Evolutionary conservation across 2,797 vertebrate species (phyloP), one percentile per base, ranked within the genome.

Genomic region (Huso huso): DNA sequence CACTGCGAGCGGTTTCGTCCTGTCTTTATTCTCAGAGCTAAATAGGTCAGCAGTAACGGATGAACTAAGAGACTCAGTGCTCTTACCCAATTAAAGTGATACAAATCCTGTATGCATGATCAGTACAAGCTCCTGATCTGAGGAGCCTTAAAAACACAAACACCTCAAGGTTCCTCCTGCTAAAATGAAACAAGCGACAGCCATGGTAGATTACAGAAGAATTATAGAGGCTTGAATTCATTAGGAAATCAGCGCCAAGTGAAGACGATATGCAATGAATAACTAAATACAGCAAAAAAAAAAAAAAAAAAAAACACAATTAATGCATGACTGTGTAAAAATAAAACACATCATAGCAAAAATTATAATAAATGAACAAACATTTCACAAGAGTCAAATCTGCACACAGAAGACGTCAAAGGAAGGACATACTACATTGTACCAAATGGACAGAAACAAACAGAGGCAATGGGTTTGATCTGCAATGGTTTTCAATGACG

Each of bases 81-180:
- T 81, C 81, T 81, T 79, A 84, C 83, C 87, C 84, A 86, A 89
- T 89, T 88, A 90, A 87, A 78, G 80, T 76, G 71, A 83, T 80
- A 75, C 72, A 37, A 37, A 74, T 75, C 76, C 71, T 76, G 48
- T 8, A 72, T 79, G 81, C 75, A 79, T 80, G 83, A 58, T 58
- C 55, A 58, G 83, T 73, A 57, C 70, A 82, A 81, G 55, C 63
- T 61, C 75, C 72, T 66, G 7, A 50, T 49, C 70, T 74, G 71
- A 74, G 61, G 71, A 74, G 62, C 70, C 68, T 69, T 63, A 37
- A 48, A 10, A 65, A 61, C 8, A 49, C 53, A 65, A 18, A 51
- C 51, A 68, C 15, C 7, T 52, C 48, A 37, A 37, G 50, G 11
- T n/a, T 11, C 55, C 12, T 1, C 11, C 12, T 10, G 55, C 49